These are phyloP conservation scores for Hipposideros larvatus DNA, from an alignment of 2,797 vertebrate species.

Conservation along the genomic window DNA sequence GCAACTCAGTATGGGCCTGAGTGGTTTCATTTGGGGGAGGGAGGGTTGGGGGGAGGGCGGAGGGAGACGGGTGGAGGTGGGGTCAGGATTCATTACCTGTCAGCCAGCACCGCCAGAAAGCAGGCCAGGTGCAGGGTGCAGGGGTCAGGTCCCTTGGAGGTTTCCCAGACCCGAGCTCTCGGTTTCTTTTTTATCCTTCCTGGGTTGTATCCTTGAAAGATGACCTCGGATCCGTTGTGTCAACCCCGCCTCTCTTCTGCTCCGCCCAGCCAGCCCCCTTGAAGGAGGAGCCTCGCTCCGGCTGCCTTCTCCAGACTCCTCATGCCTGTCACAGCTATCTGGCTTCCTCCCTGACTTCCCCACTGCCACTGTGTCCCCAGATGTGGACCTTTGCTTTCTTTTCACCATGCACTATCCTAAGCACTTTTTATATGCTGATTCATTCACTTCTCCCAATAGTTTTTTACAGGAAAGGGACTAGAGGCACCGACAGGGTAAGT, in stretches of 20 bases:
- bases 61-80: accelerated
- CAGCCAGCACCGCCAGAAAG: accelerated
- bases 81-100: accelerated
- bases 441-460: not conserved
- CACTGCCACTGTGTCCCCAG: accelerated
- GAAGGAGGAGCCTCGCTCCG: not conserved
- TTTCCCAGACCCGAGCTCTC: not conserved
- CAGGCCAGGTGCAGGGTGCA: not conserved
- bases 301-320: not conserved
- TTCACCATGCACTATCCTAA: not conserved
- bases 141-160: not conserved
- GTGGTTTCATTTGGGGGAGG: not conserved
- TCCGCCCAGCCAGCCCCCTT: not conserved
- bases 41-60: accelerated
- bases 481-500: not conserved
- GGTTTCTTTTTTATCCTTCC: not conserved
- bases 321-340: not conserved
- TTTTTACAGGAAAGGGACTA: not conserved
- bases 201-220: not conserved
- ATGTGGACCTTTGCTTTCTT: not conserved
- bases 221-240: accelerated
- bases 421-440: not conserved
- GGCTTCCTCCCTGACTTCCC: not conserved
- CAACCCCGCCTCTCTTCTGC: too few species aligned
- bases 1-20: not conserved